A percentile compares a stretch with the other conserved stretches of the same genome.
Evolutionary conservation across 2,888 invertebrate genomes (phyloP).

Genomic region (Lasioglossum oenotherae): DNA sequence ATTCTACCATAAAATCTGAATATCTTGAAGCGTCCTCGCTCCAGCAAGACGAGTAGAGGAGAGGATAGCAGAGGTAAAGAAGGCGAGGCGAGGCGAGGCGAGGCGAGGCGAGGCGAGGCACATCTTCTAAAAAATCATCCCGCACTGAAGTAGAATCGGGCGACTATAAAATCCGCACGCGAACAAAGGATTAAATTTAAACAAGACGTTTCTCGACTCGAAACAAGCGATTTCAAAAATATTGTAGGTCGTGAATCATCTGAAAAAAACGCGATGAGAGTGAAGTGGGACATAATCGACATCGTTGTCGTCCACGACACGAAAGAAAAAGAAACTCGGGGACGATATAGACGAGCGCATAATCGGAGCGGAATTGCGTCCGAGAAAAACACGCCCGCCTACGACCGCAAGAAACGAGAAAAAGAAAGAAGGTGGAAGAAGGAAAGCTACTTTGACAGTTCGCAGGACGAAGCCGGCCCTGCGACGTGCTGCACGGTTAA

Average conservation of each 20-base stretch:
- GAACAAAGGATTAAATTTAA: background rate
- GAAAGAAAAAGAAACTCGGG: background rate
- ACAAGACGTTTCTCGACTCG: background rate
- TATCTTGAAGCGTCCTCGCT: constrained; percentile 1
- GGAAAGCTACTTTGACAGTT: background rate
- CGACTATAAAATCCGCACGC: background rate
- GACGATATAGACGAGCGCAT: background rate
- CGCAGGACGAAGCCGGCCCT: background rate
- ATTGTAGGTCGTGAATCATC: background rate
- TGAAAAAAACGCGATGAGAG: background rate
- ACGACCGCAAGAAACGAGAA: background rate
- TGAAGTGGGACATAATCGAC: background rate
- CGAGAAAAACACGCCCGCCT: background rate
- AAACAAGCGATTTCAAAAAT: too few relatives aligned
- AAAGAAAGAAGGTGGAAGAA: background rate
- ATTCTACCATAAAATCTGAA: constrained; percentile 33
- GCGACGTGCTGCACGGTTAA: background rate
- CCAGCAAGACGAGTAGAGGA: background rate
- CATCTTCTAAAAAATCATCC: background rate
- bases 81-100: background rate
- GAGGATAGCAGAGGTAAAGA: background rate
- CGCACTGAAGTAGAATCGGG: background rate
- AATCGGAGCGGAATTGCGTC: background rate
- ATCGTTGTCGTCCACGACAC: background rate
- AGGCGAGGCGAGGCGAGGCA: background rate